Percentiles rank a stretch among this genome's conserved stretches.
These are phyloP conservation scores for Cryptus armator DNA, from an alignment of 2,888 invertebrate species.

Conservation along the genomic window DNA sequence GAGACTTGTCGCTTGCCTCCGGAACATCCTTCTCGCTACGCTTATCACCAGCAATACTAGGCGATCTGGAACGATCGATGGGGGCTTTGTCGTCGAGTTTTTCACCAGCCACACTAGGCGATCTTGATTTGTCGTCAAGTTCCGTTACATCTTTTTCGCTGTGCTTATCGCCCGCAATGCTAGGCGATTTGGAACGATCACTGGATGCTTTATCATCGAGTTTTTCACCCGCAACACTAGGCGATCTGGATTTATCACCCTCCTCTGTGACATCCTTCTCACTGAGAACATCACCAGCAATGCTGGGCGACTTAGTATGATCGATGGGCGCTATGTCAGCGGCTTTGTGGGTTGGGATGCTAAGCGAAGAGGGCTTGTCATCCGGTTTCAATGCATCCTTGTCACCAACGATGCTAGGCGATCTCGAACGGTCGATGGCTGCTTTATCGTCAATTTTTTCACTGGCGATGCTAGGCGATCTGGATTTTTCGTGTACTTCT, in stretches of 20 bases:
- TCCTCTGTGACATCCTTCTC: conserved; percentile 8
- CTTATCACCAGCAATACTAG: conserved; percentile 46
- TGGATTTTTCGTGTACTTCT: conserved; percentile 3
- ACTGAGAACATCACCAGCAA: conserved; percentile 34
- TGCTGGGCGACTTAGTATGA: conserved; percentile 12
- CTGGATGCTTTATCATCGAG: conserved; percentile 19
- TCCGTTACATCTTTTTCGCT: conserved; percentile 17
- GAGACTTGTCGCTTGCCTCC: conserved; percentile 27
- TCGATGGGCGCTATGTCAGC: not conserved
- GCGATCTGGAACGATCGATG: conserved; percentile 59
- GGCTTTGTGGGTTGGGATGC: conserved; percentile 19
- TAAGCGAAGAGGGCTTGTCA: conserved; percentile 25
- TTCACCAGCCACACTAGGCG: conserved; percentile 52
- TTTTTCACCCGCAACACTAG: conserved; percentile 47
- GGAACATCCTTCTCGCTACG: conserved; percentile 8
- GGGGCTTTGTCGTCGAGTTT: conserved; percentile 12
- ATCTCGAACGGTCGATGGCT: conserved; percentile 50
- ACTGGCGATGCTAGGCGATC: conserved; percentile 35
- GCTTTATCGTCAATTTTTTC: conserved; percentile 57
- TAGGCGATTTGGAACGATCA: conserved; percentile 61
- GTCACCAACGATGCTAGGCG: not conserved
- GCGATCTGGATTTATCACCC: conserved; percentile 39
- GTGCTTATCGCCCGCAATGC: conserved; percentile 8
- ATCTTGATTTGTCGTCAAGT: conserved; percentile 41
- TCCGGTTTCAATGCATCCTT: too few relatives aligned